Base-by-base conservation (phyloP, 2,888 invertebrate genomes). In the Minunthozetes semirufus region DNA sequence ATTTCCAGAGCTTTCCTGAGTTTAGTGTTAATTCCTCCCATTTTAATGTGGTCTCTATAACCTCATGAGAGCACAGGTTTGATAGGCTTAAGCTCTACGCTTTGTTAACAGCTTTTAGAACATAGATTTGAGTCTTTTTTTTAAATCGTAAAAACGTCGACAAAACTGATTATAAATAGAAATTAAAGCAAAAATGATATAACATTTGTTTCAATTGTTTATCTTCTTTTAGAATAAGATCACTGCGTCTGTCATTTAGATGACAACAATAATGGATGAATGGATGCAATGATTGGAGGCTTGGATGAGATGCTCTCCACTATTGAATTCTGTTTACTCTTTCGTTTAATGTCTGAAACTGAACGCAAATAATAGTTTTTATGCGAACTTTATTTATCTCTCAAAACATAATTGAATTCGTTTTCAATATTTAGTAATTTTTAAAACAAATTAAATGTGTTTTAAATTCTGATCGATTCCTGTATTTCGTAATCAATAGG, bases 11-110 rank as follows among this genome's bases (percentile, higher is more conserved):
- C 87, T 80, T 88, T 88, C 79, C 88, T 87, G 81, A 89, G 88
- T 82, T 89, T 89, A 46, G 88, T 88, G 50, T 88, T 88, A 66
- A 88, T 85, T 81, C 87, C 88, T 77, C 89, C 89, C 89, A 89
- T 89, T 74, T 56, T 33, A 33, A 33, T 33, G 33, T 8, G 33
- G 8, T 33, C 4, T 33, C 4, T 33, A 33, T 33, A 5, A 33
- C 4, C 3, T 3, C 33, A 33, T 33, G 4, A 8, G 8, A 5
- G 33, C 33, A 33, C 33, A 33, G 33, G 33, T 33, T n/a, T n/a
- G n/a, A 33, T 56, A 6, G n/a, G 19, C 56, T 22, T 25, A 56
- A 6, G 19, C 22, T 19, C 3, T 11, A 6, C 22, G 2, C 25
- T 56, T 11, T 22, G 53, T 6, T 5, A 53, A 53, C n/a, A 56